Percentiles rank a stretch among this genome's conserved stretches.
phyloP scores from a whole-genome alignment of 2,113 vertebrate genomes.

The Chlorodrepanis virens region DNA sequence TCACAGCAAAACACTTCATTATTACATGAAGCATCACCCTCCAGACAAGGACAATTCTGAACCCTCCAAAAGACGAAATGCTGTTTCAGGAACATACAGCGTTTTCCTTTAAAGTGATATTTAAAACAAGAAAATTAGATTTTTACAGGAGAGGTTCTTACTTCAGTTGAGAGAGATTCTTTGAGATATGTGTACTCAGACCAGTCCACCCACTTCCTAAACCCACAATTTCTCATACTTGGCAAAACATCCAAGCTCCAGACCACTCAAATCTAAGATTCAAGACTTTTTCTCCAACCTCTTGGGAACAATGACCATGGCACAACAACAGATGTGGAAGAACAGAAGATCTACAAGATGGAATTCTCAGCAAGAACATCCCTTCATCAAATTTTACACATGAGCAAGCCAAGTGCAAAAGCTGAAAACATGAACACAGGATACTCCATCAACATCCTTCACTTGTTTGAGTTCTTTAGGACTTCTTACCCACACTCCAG shows the following conservation, averaged over 20 bases:
- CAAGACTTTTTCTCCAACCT: fast-evolving
- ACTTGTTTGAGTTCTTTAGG: background rate
- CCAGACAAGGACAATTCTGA: background rate
- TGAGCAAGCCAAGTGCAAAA: background rate
- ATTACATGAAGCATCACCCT: background rate
- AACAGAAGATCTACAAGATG: background rate
- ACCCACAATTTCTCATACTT: background rate
- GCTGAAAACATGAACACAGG: background rate
- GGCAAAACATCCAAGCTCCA: background rate
- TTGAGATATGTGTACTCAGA: background rate
- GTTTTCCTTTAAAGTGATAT: background rate
- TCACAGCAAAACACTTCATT: background rate
- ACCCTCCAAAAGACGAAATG: background rate
- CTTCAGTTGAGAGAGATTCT: background rate
- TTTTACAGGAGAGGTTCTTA: background rate
- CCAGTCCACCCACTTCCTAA: background rate
- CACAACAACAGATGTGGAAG: background rate
- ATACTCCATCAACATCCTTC: background rate
- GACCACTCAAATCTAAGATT: background rate
- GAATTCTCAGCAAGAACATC: background rate
- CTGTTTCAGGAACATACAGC: background rate
- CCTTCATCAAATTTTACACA: background rate
- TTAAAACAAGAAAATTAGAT: background rate
- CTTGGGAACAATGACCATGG: background rate
- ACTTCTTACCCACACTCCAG: background rate